Evolutionary conservation across 2,113 vertebrate genomes (phyloP).

Genomic region (Miniopterus natalensis): DNA sequence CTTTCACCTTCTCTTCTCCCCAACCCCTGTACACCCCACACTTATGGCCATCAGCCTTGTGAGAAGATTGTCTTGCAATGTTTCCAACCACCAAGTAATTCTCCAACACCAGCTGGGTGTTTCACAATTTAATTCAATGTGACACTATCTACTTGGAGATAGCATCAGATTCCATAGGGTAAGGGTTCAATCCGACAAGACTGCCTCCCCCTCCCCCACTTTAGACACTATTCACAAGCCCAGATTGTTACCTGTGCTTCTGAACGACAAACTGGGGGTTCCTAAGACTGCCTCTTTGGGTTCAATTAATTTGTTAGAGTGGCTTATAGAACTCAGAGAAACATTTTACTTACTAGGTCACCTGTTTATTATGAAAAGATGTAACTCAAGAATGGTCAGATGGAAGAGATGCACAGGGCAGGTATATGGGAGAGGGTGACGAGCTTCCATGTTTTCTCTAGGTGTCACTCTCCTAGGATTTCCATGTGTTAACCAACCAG

Average conservation of each 20-base stretch:
- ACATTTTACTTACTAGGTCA: background rate
- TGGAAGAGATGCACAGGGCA: background rate
- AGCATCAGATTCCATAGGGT: background rate
- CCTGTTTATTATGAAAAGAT: background rate
- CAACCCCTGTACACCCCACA: background rate
- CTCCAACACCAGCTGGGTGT: background rate
- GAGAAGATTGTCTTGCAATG: background rate
- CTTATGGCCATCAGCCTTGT: background rate
- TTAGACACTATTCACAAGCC: background rate
- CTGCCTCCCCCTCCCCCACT: background rate
- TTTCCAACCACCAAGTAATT: background rate
- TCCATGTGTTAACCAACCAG: background rate
- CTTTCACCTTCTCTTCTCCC: background rate
- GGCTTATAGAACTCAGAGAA: background rate
- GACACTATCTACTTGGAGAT: background rate
- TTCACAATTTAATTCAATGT: background rate
- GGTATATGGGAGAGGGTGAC: background rate
- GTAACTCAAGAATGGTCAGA: background rate
- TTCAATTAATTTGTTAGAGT: background rate
- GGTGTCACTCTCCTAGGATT: background rate
- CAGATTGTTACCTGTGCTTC: background rate
- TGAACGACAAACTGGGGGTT: background rate
- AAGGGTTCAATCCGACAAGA: background rate
- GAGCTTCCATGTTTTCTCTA: background rate
- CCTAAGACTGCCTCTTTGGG: background rate